A percentile compares a stretch with the other conserved stretches of the same genome.
phyloP scores from a whole-genome alignment of 92 coral and sea anemone genomes.

The Palythoa grandis region DNA sequence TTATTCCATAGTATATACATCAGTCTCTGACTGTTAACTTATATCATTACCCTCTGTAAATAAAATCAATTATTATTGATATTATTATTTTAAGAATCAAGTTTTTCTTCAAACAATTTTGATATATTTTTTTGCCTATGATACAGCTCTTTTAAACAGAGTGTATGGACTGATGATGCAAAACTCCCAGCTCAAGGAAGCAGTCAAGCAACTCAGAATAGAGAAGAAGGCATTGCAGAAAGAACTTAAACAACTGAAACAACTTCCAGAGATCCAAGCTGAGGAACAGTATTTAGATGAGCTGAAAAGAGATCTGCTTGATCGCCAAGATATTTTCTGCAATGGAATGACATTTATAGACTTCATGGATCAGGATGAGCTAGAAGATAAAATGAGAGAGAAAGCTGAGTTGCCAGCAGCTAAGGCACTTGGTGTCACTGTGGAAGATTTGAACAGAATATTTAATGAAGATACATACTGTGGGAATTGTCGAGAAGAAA shows the following conservation, averaged over 20 bases:
- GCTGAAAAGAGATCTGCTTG: conserved; percentile 33
- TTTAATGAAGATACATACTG: conserved; percentile 30
- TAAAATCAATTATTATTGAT: no score
- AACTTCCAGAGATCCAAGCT: conserved; percentile 35
- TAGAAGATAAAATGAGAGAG: conserved; percentile 33
- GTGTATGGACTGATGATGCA: conserved; percentile 18
- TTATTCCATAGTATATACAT: no score
- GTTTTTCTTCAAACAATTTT: neutral
- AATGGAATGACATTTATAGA: conserved; percentile 40
- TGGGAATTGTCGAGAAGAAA: conserved; percentile 32
- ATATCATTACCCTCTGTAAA: no score
- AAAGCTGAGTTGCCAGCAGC: conserved; percentile 27
- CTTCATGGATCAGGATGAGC: conserved; percentile 37
- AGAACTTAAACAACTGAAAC: conserved; percentile 18
- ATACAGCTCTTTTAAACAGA: conserved; percentile 23
- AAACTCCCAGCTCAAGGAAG: conserved; percentile 20
- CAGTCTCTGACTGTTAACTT: no score
- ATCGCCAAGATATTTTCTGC: conserved; percentile 47
- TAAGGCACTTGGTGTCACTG: conserved; percentile 20
- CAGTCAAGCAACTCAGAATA: neutral
- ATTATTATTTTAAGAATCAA: neutral
- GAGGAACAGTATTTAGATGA: conserved; percentile 28
- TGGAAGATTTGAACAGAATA: conserved; percentile 35
- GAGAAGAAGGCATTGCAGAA: conserved; percentile 36
- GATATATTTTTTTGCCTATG: neutral